A percentile compares a stretch with the other conserved stretches of the same genome.
phyloP scores from a whole-genome alignment of 2,888 invertebrate genomes.

The Hirtodrosophila cameraria region DNA sequence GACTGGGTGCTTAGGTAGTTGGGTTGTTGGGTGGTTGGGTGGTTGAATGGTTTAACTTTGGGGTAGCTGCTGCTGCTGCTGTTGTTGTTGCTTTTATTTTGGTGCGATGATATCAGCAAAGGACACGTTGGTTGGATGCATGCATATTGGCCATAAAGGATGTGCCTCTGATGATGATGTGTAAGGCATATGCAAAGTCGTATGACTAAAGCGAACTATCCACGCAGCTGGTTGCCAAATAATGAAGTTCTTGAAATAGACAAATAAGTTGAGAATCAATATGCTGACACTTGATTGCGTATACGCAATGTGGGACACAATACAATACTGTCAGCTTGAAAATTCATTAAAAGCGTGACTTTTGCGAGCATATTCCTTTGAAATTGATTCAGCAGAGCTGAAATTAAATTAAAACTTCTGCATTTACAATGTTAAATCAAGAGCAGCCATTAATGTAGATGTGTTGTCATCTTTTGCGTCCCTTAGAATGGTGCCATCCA shows the following conservation, averaged over 20 bases:
- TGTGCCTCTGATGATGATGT: conserved; percentile 9
- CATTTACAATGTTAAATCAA: too few relatives aligned
- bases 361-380: too few relatives aligned
- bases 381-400: too few relatives aligned
- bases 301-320: conserved; percentile 55
- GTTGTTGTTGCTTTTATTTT: conserved; percentile 14
- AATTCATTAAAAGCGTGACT: neutral
- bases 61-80: conserved; percentile 5
- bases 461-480: too few relatives aligned
- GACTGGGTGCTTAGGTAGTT: conserved; percentile 4
- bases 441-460: too few relatives aligned
- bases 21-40: conserved; percentile 2
- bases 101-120: conserved; percentile 57
- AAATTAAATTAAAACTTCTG: too few relatives aligned
- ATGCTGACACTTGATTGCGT: conserved; percentile 52
- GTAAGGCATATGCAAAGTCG: conserved; percentile 48
- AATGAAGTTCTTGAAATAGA: conserved; percentile 29
- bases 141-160: conserved; percentile 51
- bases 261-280: conserved; percentile 36
- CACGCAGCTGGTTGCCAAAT: conserved; percentile 42
- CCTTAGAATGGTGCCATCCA: too few relatives aligned
- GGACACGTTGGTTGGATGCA: conserved; percentile 21
- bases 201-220: conserved; percentile 18
- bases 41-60: conserved; percentile 1
- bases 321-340: neutral